These are phyloP conservation scores for Cryptosula pallasiana DNA, from an alignment of 2,888 invertebrate species.

Conservation along the genomic window DNA sequence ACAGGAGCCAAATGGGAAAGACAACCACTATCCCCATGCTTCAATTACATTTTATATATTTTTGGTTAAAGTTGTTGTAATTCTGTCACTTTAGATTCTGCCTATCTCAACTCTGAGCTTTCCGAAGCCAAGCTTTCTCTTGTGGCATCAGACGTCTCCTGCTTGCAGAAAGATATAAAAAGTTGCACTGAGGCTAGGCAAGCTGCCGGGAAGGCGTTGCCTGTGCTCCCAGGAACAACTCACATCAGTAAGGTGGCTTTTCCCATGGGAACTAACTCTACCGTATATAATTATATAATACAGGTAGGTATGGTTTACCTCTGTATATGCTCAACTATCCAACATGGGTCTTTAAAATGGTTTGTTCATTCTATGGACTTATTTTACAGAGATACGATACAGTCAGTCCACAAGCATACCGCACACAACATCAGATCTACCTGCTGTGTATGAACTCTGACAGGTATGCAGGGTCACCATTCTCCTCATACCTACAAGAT, in stretches of 20 bases:
- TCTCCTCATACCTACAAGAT: neutral
- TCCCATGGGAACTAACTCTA: neutral
- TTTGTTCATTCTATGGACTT: no score
- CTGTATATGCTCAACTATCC: no score
- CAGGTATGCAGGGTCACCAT: constrained; percentile 7
- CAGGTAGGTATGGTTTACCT: no score
- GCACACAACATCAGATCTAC: constrained; percentile 5
- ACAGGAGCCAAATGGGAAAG: no score
- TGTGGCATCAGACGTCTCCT: neutral
- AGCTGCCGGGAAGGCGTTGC: constrained; percentile 3
- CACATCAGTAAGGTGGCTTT: constrained; percentile 9
- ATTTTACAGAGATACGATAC: constrained; percentile 5
- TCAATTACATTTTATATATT: no score
- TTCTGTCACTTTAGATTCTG: no score
- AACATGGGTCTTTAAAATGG: no score
- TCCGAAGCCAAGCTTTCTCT: neutral
- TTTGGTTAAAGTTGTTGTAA: no score
- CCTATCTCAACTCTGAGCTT: neutral
- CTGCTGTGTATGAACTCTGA: constrained; percentile 21
- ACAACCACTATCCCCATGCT: no score
- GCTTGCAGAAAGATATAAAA: neutral
- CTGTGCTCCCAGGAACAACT: neutral
- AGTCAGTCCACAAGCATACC: neutral
- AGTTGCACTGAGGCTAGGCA: neutral
- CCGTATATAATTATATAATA: neutral